A percentile compares a stretch with the other conserved stretches of the same genome.
These are phyloP conservation scores for Tetragonula clypearis DNA, from an alignment of 1,140 invertebrate species.

Conservation along the genomic window DNA sequence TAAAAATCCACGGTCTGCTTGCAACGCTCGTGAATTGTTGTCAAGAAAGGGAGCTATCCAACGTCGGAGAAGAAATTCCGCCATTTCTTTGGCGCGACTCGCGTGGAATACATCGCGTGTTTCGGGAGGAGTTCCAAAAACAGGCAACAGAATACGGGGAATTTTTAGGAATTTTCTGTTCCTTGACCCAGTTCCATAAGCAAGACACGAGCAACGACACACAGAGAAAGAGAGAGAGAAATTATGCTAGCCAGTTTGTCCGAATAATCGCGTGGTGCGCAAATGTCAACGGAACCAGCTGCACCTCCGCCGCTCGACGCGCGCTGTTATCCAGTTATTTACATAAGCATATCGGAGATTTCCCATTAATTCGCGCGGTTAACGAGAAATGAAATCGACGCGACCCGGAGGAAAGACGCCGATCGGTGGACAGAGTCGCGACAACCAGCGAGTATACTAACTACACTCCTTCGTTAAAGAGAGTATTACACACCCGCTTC, in stretches of 20 bases:
- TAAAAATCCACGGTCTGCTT: no score
- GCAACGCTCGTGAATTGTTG: no score
- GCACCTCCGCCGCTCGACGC: not conserved
- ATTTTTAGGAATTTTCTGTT: constrained; percentile 20
- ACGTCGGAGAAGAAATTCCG: not conserved
- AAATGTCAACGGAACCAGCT: constrained; percentile 20
- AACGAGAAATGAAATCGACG: not conserved
- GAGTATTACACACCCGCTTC: no score
- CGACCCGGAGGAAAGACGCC: not conserved
- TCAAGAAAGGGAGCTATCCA: not conserved
- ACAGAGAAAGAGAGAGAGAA: not conserved
- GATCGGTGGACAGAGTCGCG: not conserved
- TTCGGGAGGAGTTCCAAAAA: not conserved
- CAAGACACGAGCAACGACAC: not conserved
- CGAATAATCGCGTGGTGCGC: constrained; percentile 25
- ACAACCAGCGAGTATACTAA: no score
- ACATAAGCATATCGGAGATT: constrained; percentile 16
- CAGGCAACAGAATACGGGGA: not conserved
- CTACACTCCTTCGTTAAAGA: no score
- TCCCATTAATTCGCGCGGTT: not conserved
- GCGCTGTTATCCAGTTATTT: constrained; percentile 26
- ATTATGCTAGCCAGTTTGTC: not conserved
- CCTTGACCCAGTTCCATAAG: constrained; percentile 13
- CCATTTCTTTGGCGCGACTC: not conserved
- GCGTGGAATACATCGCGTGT: no score